A percentile compares a stretch with the other conserved stretches of the same genome.
Conservation (phyloP, 2,113 vertebrate genomes). For the Brevimyrus niger region DNA sequence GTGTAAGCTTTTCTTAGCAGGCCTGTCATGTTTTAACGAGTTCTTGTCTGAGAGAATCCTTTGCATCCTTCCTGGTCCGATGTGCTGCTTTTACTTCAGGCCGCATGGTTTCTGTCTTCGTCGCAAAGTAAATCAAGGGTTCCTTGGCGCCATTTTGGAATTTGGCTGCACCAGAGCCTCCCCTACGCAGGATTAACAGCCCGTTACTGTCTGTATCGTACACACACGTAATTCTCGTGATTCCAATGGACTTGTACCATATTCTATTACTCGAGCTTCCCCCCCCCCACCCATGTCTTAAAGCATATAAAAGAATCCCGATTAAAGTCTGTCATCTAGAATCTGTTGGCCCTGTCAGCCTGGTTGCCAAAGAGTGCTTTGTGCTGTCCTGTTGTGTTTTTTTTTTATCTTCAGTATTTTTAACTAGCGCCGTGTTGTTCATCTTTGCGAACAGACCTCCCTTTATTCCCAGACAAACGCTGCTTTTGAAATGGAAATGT, state of each 20-base stretch:
- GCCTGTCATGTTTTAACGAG: not conserved
- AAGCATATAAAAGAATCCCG: constrained; percentile 7
- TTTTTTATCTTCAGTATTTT: constrained; percentile 16
- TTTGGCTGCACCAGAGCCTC: not conserved
- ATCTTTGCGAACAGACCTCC: constrained; percentile 13
- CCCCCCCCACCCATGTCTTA: not conserved
- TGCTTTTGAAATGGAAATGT: constrained; percentile 51
- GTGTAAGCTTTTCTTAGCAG: not conserved
- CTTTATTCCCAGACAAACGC: constrained; percentile 27
- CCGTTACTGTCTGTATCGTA: not conserved
- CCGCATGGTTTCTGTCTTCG: not conserved
- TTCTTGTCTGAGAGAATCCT: not conserved
- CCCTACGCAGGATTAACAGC: not conserved
- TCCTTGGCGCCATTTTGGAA: not conserved
- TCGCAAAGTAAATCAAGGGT: not conserved
- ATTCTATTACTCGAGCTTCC: not conserved
- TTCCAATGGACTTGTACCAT: not conserved
- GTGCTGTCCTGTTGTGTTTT: constrained; percentile 13
- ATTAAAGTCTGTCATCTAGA: constrained; percentile 16
- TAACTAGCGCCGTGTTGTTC: constrained; percentile 16
- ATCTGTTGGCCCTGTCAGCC: constrained; percentile 22
- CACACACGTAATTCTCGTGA: constrained; percentile 7
- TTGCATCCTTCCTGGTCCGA: not conserved
- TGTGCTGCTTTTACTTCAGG: not conserved
- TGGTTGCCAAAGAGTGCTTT: constrained; percentile 20